Conservation (phyloP, 2,888 invertebrate species). For the Biston betularia region DNA sequence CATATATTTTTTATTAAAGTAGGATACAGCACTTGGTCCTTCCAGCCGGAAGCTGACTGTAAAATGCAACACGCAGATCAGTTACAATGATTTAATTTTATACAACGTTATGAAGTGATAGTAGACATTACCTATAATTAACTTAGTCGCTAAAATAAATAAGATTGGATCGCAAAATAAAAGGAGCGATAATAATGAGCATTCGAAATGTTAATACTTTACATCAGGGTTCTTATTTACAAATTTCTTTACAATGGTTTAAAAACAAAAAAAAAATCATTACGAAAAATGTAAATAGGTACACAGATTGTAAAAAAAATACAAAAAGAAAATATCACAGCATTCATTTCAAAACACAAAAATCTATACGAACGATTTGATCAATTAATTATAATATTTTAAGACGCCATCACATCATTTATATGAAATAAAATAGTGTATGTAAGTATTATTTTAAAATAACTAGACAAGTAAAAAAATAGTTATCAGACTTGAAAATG, state of each 20-base stretch:
- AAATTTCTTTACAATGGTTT: no score
- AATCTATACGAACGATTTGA: not conserved
- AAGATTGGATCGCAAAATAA: conserved; percentile 26
- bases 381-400: conserved; percentile 8
- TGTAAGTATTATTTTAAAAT: not conserved
- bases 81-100: conserved; percentile 20
- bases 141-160: conserved; percentile 33
- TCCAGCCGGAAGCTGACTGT: conserved; percentile 17
- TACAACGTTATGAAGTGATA: conserved; percentile 12
- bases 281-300: no score
- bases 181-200: conserved; percentile 33
- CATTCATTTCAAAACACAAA: conserved; percentile 34
- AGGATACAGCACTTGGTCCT: conserved; percentile 31
- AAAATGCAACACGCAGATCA: conserved; percentile 20
- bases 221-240: not conserved
- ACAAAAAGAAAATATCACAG: conserved; percentile 51
- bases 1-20: conserved; percentile 17
- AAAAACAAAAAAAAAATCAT: no score
- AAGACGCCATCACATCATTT: not conserved
- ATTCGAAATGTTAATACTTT: conserved; percentile 21
- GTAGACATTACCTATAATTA: conserved; percentile 15
- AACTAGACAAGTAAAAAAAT: not conserved
- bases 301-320: conserved; percentile 19
- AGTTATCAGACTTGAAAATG: conserved; percentile 17
- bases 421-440: not conserved